These are phyloP conservation scores for Pipistrellus pipistrellus DNA, from an alignment of 2,797 vertebrate genomes.

Conservation along the genomic window DNA sequence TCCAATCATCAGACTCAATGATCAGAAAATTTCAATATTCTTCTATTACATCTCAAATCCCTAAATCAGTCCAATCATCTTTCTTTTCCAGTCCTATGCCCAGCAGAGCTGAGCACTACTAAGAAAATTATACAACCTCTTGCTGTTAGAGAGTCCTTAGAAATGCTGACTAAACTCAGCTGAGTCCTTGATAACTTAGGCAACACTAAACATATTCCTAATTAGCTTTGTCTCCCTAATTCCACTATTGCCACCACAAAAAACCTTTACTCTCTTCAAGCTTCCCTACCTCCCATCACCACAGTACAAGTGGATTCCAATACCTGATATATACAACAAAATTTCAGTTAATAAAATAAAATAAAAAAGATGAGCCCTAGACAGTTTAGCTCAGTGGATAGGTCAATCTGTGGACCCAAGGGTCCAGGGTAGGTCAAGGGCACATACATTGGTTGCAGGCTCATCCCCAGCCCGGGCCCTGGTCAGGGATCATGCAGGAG, in stretches of 20 bases:
- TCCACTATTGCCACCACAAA: background rate
- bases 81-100: background rate
- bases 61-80: background rate
- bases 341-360: background rate
- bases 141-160: background rate
- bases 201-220: background rate
- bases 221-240: background rate
- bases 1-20: background rate
- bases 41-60: slow-evolving; percentile 1
- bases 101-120: background rate
- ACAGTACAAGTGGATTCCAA: background rate
- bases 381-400: background rate
- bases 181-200: background rate
- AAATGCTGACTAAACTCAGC: background rate
- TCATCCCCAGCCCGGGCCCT: background rate
- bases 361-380: background rate
- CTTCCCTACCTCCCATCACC: background rate
- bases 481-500: background rate
- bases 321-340: slow-evolving; percentile 6
- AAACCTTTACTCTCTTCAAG: background rate
- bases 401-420: background rate
- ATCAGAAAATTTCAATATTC: slow-evolving; percentile 34
- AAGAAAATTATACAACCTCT: background rate
- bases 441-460: background rate
- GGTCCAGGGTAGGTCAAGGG: background rate